Conservation (phyloP, 2,113 vertebrate genomes). For the Meriones unguiculatus region DNA sequence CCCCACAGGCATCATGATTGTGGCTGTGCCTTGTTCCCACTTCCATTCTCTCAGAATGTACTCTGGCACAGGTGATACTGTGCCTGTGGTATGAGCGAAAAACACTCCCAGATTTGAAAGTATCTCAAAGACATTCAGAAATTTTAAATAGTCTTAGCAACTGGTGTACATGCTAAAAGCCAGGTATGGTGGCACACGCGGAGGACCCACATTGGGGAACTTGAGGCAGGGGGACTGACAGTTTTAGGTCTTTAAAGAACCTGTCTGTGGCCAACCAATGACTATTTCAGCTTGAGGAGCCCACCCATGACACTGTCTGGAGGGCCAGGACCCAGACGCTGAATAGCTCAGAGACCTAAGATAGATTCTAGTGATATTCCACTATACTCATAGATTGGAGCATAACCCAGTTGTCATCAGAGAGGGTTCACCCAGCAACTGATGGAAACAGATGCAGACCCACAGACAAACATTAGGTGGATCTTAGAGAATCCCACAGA, state of each 20-base stretch:
- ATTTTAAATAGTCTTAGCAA: constrained; percentile 8
- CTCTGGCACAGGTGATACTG: neutral
- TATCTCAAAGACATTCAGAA: constrained; percentile 32
- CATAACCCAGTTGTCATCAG: neutral
- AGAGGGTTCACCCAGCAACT: neutral
- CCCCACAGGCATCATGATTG: neutral
- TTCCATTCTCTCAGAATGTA: neutral
- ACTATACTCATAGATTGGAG: neutral
- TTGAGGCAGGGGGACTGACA: neutral
- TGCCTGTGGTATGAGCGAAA: neutral
- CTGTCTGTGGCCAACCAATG: neutral
- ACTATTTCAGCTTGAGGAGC: neutral
- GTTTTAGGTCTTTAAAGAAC: neutral
- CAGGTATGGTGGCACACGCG: neutral
- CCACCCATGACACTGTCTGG: neutral
- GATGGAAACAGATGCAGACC: neutral
- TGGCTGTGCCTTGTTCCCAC: neutral
- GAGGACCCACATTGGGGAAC: neutral
- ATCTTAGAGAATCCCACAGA: neutral
- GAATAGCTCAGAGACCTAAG: neutral
- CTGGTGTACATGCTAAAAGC: neutral
- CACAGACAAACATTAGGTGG: neutral
- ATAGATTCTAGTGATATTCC: neutral
- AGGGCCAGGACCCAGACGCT: neutral
- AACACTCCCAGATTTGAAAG: neutral